phyloP scores from a whole-genome alignment of 2,888 invertebrate species.

The Clitarchus hookeri region DNA sequence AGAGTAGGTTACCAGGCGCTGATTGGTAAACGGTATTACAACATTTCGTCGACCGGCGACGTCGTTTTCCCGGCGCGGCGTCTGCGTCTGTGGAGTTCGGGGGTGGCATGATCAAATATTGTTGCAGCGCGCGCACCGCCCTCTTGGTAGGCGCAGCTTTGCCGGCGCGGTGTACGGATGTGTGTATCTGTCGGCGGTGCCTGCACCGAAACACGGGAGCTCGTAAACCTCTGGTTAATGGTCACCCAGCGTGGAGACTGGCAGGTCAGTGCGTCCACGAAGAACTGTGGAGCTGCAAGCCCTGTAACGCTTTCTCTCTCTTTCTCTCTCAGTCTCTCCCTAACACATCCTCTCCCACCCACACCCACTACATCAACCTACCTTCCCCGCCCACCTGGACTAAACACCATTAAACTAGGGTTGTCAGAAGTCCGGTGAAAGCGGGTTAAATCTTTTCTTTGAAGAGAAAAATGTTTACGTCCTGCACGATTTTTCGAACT shows the following conservation, averaged over 20 bases:
- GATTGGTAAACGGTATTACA: too few species aligned
- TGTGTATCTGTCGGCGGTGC: not conserved
- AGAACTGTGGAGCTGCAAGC: too few species aligned
- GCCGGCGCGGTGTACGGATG: not conserved
- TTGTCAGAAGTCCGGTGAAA: not conserved
- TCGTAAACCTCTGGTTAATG: conserved; percentile 14
- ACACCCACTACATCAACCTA: not conserved
- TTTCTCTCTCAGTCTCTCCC: too few species aligned
- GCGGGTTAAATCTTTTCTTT: too few species aligned
- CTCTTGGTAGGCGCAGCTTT: not conserved
- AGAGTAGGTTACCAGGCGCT: too few species aligned
- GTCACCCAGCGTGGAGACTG: not conserved
- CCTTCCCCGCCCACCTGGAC: not conserved
- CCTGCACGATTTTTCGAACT: too few species aligned
- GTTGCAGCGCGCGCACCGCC: conserved; percentile 2
- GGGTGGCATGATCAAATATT: not conserved
- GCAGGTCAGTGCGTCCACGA: not conserved
- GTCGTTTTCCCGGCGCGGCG: too few species aligned
- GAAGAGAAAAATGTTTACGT: too few species aligned
- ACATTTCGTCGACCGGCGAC: too few species aligned
- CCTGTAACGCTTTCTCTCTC: too few species aligned
- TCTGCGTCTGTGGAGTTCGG: too few species aligned
- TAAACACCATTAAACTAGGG: not conserved
- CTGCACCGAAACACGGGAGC: conserved; percentile 5
- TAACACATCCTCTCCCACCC: not conserved